Evolutionary conservation across 1,140 invertebrate species (phyloP), one percentile per base, ranked within the genome.

Genomic region (Pogonomyrmex californicus): DNA sequence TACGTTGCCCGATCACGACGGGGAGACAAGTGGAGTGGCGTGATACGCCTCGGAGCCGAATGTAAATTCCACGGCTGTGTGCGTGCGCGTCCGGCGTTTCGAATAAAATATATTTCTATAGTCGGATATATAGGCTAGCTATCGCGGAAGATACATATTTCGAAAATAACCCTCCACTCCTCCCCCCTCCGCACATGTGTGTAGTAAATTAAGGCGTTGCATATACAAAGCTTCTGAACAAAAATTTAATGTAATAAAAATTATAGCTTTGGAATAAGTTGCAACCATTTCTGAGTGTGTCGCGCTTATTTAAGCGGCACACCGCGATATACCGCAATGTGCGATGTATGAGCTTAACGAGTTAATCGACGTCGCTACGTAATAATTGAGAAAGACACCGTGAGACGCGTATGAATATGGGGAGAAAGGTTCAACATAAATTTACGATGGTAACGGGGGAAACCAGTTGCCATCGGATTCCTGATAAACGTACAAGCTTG

Each of bases 371-470:
- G 33, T 1, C 49, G 9, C 51, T 62, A 54, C 17, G 14, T 62
- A 60, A 10, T n/a, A 14, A 68, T 62, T n/a, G 38, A 63, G 44
- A 41, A 30, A 51, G 65, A 87, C 49, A 54, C 17, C n/a, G 33
- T 30, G 36, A 14, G 30, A 68, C 41, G 38, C 47, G 41, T 23
- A 23, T 23, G 23, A 68, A 77, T 60, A 47, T 49, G 17, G 41
- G 9, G 63, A 41, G 30, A 23, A 63, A 33, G 30, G 38, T 60
- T 41, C 33, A 51, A 36, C 33, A 6, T 56, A 30, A 82, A 71
- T 82, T 82, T 71, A 47, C 60, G 77, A 88, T 36, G 23, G 73
- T 88, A 85, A 86, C 41, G 68, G 38, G 23, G 62, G 65, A 70
- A 51, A 17, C 36, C 2, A 23, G 38, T 33, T 81, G 60, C 36